Base-by-base conservation (phyloP, 2,888 invertebrate species). In the Diarsia brunnea region DNA sequence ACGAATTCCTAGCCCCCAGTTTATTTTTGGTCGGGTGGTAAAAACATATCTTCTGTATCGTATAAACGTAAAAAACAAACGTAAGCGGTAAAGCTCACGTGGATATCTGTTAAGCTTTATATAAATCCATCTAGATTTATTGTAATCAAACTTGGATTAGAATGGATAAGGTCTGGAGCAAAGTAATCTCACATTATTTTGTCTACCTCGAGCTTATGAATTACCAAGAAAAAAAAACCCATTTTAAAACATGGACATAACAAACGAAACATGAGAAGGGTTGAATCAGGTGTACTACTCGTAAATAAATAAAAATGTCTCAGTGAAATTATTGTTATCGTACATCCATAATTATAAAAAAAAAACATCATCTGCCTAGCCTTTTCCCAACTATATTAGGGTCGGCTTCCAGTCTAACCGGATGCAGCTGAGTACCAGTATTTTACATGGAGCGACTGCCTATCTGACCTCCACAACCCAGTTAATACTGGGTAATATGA, bases 221-320 rank as follows among this genome's bases (percentile, higher is more conserved):
- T 60, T 24, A 45, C 38, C 12, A 51, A 78, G 24, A 69, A 51
- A 24, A 69, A n/a, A 43, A 24, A 77, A n/a, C n/a, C 16, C 38
- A 66, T 38, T 21, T 27, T 43, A 27, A 65, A 58, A 43, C 49
- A 58, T 58, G 55, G 14, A 58, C 67, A 60, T 60, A 24, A 31
- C 51, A 45, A 45, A 45, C 45, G 19, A 78, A 24, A 43, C 67
- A 60, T 38, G 51, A 69, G 24, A 24, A 24, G 69, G 71, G 51
- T 70, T 47, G 19, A 16, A 60, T 45, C 70, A 76, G 79, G 45
- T 76, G 79, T 31, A 24, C 47, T 31, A 38, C 38, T 8, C 8
- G 38, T 7, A 38, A 38, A 38, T 38, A 31, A 21, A 43, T 16
- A n/a, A 10, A 69, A 60, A 79, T 38, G 16, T 61, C 21, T 14